A percentile compares a stretch with the other conserved stretches of the same genome.
Conservation (phyloP, 2,888 invertebrate genomes). For the Acheta domesticus region DNA sequence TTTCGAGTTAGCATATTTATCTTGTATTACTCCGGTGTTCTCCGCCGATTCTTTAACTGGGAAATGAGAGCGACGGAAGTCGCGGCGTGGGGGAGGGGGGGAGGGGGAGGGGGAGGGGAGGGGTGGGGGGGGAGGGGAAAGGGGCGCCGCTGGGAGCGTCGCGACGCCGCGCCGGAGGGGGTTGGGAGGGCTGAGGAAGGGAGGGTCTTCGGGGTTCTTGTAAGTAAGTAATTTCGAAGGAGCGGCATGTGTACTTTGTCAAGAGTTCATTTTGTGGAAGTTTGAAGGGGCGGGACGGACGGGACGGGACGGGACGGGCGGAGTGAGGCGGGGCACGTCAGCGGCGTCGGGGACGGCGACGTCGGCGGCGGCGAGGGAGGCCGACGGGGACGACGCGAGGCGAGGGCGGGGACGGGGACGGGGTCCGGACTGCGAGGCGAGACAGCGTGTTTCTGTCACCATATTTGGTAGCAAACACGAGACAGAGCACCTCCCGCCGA, state of each 20-base stretch:
- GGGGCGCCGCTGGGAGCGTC: not conserved
- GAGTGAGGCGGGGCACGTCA: not conserved
- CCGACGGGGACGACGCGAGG: not conserved
- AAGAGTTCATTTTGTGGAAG: slow-evolving; percentile 28
- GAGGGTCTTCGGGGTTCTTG: not conserved
- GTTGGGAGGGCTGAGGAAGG: not conserved
- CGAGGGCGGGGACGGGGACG: not conserved
- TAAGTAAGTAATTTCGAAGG: slow-evolving; percentile 29
- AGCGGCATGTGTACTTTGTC: slow-evolving; percentile 29
- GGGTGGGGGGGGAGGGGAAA: not conserved
- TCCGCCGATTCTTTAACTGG: not conserved
- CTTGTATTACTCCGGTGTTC: not conserved
- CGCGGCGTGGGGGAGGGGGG: not conserved
- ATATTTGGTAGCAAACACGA: slow-evolving; percentile 18
- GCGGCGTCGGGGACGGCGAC: not conserved
- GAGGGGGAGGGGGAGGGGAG: not conserved
- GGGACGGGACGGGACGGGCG: too few species aligned
- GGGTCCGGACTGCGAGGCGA: not conserved
- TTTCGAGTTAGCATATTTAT: not conserved
- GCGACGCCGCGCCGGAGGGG: not conserved
- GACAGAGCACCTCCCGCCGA: not conserved
- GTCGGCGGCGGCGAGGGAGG: not conserved
- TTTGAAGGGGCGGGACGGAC: slow-evolving; percentile 18
- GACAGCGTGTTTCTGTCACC: slow-evolving; percentile 1
- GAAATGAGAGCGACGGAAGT: not conserved